Evolutionary conservation across 2,888 invertebrate genomes (phyloP).

Genomic region (Argyresthia albistria): DNA sequence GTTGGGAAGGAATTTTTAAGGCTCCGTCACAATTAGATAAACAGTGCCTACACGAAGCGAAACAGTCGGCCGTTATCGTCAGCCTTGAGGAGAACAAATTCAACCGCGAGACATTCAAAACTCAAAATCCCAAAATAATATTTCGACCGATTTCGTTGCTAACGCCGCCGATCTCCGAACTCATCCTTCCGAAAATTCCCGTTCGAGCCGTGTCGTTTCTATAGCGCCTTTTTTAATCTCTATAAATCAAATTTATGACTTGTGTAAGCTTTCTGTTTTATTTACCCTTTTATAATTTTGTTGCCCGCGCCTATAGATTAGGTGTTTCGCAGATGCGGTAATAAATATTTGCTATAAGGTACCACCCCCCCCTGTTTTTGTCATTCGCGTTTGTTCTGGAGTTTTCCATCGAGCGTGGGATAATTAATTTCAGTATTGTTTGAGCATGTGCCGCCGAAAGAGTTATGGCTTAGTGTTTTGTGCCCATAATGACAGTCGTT

Average conservation of each 20-base stretch:
- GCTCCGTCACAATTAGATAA: neutral
- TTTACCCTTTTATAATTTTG: slow-evolving; percentile 72
- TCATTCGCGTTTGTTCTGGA: slow-evolving; percentile 9
- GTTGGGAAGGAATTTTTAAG: too few relatives aligned
- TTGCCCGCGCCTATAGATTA: slow-evolving; percentile 34
- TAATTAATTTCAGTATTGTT: slow-evolving; percentile 45
- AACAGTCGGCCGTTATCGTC: too few relatives aligned
- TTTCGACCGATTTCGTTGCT: slow-evolving; percentile 14
- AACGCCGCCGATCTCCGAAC: slow-evolving; percentile 61
- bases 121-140: neutral
- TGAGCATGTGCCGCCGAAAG: slow-evolving; percentile 13
- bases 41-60: too few relatives aligned
- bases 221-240: slow-evolving; percentile 73
- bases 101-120: neutral
- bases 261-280: slow-evolving; percentile 73
- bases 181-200: slow-evolving; percentile 70
- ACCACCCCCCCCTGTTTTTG: slow-evolving; percentile 9
- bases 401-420: slow-evolving; percentile 25
- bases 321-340: slow-evolving; percentile 11
- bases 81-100: too few relatives aligned
- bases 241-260: slow-evolving; percentile 74
- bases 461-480: slow-evolving; percentile 18
- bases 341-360: slow-evolving; percentile 9
- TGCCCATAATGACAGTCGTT: slow-evolving; percentile 6
- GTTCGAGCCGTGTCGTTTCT: slow-evolving; percentile 66